Percentiles rank a stretch among this genome's conserved stretches.
phyloP scores from a whole-genome alignment of 30 jellyfish, hydroid and myxozoan species.

The Sanderia malayensis region DNA sequence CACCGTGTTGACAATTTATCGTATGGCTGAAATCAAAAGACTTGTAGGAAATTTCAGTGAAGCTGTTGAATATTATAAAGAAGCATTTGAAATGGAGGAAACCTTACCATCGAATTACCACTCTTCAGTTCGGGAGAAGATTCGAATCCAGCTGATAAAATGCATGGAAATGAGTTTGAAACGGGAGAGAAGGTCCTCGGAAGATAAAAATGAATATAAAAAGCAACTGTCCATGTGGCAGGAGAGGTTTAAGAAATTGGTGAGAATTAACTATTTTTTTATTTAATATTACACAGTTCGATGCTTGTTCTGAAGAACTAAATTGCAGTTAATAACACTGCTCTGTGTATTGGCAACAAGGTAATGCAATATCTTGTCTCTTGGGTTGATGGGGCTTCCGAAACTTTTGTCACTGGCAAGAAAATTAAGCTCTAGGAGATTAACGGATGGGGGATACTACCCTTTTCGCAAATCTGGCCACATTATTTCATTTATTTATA shows the following conservation, averaged over 20 bases:
- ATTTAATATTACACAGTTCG: too few species aligned
- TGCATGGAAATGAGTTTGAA: background rate
- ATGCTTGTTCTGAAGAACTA: too few species aligned
- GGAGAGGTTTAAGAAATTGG: background rate
- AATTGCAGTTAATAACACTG: too few species aligned
- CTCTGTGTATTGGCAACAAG: too few species aligned
- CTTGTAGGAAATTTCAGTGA: slow-evolving; percentile 8
- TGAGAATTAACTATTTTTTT: background rate
- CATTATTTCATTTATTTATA: too few species aligned
- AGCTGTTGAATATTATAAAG: slow-evolving; percentile 44
- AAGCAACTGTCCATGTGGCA: background rate
- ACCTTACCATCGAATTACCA: slow-evolving; percentile 31
- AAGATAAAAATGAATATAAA: background rate
- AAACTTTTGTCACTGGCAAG: too few species aligned
- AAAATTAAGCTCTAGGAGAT: too few species aligned
- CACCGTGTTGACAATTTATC: slow-evolving; percentile 33
- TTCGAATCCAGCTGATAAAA: slow-evolving; percentile 1
- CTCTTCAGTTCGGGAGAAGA: slow-evolving; percentile 26
- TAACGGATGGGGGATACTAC: too few species aligned
- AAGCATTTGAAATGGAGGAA: slow-evolving; percentile 64
- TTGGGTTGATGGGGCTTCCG: too few species aligned
- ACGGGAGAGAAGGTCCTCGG: background rate
- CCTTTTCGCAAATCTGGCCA: too few species aligned
- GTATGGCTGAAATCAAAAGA: slow-evolving; percentile 12
- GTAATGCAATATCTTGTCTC: too few species aligned